A percentile compares a stretch with the other conserved stretches of the same genome.
Evolutionary conservation across 2,888 invertebrate genomes (phyloP).

Genomic region (Standfussiana lucernea): DNA sequence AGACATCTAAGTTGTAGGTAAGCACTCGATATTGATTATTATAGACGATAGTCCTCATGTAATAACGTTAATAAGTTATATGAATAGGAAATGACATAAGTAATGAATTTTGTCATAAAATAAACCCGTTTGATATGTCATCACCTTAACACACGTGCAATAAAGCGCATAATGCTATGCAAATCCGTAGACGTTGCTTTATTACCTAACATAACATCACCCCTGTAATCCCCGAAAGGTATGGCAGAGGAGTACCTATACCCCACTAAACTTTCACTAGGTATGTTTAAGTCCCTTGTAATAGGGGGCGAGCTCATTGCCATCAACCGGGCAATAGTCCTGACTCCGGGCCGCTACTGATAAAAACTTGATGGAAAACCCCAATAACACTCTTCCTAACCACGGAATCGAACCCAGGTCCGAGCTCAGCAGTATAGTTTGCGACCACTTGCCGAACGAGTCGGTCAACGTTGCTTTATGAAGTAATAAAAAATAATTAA

Average conservation of each 20-base stretch:
- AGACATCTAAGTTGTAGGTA: background rate
- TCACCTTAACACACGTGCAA: background rate
- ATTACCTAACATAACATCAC: background rate
- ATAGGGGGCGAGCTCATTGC: no score
- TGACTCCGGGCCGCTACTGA: background rate
- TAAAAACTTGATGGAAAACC: background rate
- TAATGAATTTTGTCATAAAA: constrained; percentile 23
- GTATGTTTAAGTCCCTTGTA: background rate
- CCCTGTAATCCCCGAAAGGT: background rate
- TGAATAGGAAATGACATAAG: constrained; percentile 23
- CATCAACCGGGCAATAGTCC: background rate
- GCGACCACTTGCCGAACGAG: background rate
- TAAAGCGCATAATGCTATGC: background rate
- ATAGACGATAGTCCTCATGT: background rate
- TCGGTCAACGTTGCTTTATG: background rate
- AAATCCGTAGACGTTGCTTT: background rate
- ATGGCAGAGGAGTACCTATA: background rate
- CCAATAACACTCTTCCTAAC: background rate
- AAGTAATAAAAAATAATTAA: constrained; percentile 28
- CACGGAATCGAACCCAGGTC: background rate
- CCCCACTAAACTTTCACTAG: background rate
- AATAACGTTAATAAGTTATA: constrained; percentile 3
- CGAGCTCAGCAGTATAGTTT: background rate
- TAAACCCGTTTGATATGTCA: constrained; percentile 34
- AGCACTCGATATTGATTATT: background rate